Percentiles rank a stretch among this genome's conserved stretches.
phyloP scores from a whole-genome alignment of 2,797 vertebrate species.

The Triplophysa bombifrons region DNA sequence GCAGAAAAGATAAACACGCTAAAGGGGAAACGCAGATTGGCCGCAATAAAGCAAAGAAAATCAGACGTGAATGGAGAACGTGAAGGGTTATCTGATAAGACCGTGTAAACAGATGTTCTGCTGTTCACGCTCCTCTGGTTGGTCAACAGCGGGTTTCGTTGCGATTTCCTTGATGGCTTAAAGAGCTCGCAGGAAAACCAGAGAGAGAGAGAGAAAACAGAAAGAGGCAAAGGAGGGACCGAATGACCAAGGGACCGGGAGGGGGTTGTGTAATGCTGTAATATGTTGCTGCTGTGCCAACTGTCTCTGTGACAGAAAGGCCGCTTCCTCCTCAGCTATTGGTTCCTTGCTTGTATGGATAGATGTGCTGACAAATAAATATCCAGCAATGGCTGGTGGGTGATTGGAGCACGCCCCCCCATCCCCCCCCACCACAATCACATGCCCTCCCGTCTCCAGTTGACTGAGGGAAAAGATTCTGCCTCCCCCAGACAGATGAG shows the following conservation, averaged over 20 bases:
- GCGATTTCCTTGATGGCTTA: constrained; percentile 78
- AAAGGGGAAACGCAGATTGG: neutral
- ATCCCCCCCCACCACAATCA: constrained; percentile 20
- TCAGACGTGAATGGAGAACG: neutral
- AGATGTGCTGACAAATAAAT: constrained; percentile 67
- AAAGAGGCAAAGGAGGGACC: constrained; percentile 49
- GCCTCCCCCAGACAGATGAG: constrained; percentile 30
- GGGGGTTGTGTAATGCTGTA: constrained; percentile 77
- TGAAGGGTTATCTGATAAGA: constrained; percentile 11
- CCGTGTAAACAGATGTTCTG: constrained; percentile 50
- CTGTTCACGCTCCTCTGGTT: neutral
- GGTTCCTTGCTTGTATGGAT: constrained; percentile 70
- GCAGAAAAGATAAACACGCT: neutral
- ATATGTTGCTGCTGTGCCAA: constrained; percentile 85
- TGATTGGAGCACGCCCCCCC: constrained; percentile 34
- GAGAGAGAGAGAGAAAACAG: constrained; percentile 45
- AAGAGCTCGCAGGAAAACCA: constrained; percentile 33
- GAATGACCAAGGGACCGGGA: constrained; percentile 75
- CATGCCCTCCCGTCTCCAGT: constrained; percentile 8
- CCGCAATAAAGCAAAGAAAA: neutral
- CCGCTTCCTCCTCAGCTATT: constrained; percentile 77
- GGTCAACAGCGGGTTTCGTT: constrained; percentile 46
- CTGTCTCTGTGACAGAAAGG: constrained; percentile 80
- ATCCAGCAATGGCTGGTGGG: constrained; percentile 45
- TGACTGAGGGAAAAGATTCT: constrained; percentile 23